phyloP scores from a whole-genome alignment of 2,888 invertebrate genomes.

The Mimas tiliae region DNA sequence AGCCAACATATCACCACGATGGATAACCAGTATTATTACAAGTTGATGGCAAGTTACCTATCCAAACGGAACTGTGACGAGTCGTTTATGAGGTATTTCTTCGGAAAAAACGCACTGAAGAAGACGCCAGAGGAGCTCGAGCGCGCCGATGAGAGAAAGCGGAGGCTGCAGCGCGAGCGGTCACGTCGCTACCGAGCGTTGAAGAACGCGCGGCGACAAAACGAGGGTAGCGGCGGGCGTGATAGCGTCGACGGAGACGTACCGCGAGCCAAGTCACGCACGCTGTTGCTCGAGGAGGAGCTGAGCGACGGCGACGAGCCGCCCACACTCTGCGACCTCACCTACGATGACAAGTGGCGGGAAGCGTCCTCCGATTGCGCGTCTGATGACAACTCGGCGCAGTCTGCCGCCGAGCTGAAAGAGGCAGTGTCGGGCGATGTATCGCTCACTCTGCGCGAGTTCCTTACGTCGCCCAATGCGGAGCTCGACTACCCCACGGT shows the following conservation, averaged over 20 bases:
- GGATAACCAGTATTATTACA: constrained; percentile 81
- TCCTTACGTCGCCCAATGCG: constrained; percentile 74
- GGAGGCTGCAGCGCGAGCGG: constrained; percentile 73
- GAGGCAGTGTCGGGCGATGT: constrained; percentile 54
- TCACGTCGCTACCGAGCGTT: constrained; percentile 76
- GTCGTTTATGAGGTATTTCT: constrained; percentile 81
- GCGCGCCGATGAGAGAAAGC: constrained; percentile 76
- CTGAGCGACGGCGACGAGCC: constrained; percentile 75
- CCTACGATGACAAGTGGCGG: constrained; percentile 72
- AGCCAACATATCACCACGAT: constrained; percentile 46
- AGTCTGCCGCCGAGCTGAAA: constrained; percentile 64
- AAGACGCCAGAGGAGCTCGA: constrained; percentile 78
- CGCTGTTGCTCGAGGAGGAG: constrained; percentile 64
- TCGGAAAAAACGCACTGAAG: constrained; percentile 75
- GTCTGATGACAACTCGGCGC: constrained; percentile 77
- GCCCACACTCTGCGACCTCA: constrained; percentile 74
- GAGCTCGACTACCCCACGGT: constrained; percentile 79
- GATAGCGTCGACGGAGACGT: constrained; percentile 56
- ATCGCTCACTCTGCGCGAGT: constrained; percentile 66
- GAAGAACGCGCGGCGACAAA: constrained; percentile 76
- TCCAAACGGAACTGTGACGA: constrained; percentile 81
- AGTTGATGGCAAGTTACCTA: constrained; percentile 78
- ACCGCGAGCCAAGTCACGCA: constrained; percentile 56
- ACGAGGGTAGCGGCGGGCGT: constrained; percentile 63
- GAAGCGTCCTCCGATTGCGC: constrained; percentile 70